Evolutionary conservation across 1,140 invertebrate genomes (phyloP).

Genomic region (Calliopsis andreniformis): DNA sequence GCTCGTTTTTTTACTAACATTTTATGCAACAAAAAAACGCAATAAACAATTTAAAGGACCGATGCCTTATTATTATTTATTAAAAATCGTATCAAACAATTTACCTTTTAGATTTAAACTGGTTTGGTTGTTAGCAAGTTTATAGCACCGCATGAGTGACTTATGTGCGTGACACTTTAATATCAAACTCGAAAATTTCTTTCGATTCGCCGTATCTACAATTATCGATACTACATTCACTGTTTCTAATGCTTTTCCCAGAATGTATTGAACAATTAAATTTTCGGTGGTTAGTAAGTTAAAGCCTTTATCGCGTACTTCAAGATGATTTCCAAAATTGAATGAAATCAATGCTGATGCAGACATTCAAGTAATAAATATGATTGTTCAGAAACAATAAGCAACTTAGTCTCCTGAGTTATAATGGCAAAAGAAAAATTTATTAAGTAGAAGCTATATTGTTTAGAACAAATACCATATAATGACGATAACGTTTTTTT

Average conservation of each 20-base stretch:
- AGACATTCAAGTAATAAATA: too few species aligned
- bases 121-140: constrained; percentile 12
- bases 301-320: neutral
- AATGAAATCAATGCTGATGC: neutral
- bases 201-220: constrained; percentile 20
- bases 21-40: constrained; percentile 26
- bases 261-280: neutral
- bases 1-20: neutral
- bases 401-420: too few species aligned
- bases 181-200: constrained; percentile 13
- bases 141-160: constrained; percentile 34
- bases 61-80: neutral
- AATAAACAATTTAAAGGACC: constrained; percentile 11
- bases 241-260: neutral
- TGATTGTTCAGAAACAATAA: neutral
- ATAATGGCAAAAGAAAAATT: too few species aligned
- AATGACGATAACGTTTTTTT: too few species aligned
- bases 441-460: too few species aligned
- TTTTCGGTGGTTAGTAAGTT: constrained; percentile 8
- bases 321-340: neutral
- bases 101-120: constrained; percentile 3
- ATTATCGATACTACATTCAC: neutral
- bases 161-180: neutral
- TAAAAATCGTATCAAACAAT: constrained; percentile 12
- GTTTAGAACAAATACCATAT: too few species aligned